phyloP scores from a whole-genome alignment of 2,888 invertebrate genomes.

The Sminthurides aquaticus region DNA sequence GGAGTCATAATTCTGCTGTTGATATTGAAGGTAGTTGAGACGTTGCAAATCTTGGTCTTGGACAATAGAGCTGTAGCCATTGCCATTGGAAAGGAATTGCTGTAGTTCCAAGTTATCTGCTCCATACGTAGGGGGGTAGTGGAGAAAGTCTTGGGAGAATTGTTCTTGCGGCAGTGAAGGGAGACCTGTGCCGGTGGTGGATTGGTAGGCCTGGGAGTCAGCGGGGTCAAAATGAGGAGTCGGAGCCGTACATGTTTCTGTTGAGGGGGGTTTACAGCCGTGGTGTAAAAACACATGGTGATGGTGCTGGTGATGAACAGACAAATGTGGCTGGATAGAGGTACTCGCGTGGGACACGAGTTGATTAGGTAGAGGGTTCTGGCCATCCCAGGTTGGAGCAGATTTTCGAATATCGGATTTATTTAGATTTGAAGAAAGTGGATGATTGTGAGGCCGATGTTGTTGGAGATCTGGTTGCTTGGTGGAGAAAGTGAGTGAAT shows the following conservation, averaged over 20 bases:
- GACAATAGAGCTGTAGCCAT: no score
- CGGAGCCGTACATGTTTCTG: not conserved
- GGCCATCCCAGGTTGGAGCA: no score
- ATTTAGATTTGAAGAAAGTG: no score
- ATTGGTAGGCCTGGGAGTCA: not conserved
- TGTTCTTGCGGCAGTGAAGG: not conserved
- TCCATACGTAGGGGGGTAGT: not conserved
- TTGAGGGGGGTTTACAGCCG: not conserved
- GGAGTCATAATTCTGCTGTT: not conserved
- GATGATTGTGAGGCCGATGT: no score
- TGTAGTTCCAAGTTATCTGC: not conserved
- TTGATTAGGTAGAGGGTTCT: no score
- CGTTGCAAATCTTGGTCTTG: not conserved
- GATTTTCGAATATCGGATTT: no score
- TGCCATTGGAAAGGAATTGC: not conserved
- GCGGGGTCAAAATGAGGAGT: no score
- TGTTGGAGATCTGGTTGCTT: no score
- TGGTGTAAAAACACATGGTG: not conserved
- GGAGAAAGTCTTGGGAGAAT: not conserved
- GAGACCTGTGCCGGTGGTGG: not conserved
- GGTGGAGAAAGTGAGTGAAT: no score
- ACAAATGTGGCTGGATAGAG: not conserved
- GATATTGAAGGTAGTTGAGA: not conserved
- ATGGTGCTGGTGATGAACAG: not conserved
- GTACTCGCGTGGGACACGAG: no score